Percentiles rank a stretch among this genome's conserved stretches.
These are phyloP conservation scores for Bombus sibiricus DNA, from an alignment of 1,140 invertebrate species.

Conservation along the genomic window DNA sequence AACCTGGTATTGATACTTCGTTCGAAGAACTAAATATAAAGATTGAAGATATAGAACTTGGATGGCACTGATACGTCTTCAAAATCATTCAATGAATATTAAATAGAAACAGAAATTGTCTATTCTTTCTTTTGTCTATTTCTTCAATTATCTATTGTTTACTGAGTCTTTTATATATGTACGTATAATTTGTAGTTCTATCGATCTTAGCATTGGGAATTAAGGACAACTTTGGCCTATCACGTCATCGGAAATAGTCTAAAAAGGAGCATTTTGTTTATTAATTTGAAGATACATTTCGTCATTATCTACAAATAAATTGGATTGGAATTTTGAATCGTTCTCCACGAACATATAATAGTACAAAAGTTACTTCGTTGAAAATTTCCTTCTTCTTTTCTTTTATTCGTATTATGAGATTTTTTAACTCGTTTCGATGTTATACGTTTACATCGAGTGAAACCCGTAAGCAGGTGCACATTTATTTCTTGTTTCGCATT, in stretches of 20 bases:
- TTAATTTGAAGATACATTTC: not conserved
- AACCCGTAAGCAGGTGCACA: not conserved
- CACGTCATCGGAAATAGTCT: no score
- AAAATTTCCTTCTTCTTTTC: not conserved
- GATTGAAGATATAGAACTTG: conserved; percentile 76
- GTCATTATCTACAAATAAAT: conserved; percentile 3
- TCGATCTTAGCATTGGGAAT: not conserved
- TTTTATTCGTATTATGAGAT: not conserved
- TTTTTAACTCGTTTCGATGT: not conserved
- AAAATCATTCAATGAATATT: not conserved
- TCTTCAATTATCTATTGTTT: not conserved
- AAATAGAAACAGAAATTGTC: not conserved
- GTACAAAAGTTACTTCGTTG: no score
- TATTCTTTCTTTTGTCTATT: not conserved
- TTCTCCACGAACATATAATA: not conserved
- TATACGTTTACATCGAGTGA: not conserved
- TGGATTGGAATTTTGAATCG: not conserved
- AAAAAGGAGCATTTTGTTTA: not conserved
- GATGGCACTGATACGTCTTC: conserved; percentile 64
- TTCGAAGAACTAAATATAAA: conserved; percentile 76
- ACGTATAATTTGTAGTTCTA: not conserved
- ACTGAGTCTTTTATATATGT: not conserved
- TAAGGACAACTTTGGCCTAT: not conserved
- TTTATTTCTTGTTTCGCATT: not conserved
- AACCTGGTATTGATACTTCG: conserved; percentile 70